Conservation (phyloP, 2,888 invertebrate species). For the Lasioglossum villosulum region DNA sequence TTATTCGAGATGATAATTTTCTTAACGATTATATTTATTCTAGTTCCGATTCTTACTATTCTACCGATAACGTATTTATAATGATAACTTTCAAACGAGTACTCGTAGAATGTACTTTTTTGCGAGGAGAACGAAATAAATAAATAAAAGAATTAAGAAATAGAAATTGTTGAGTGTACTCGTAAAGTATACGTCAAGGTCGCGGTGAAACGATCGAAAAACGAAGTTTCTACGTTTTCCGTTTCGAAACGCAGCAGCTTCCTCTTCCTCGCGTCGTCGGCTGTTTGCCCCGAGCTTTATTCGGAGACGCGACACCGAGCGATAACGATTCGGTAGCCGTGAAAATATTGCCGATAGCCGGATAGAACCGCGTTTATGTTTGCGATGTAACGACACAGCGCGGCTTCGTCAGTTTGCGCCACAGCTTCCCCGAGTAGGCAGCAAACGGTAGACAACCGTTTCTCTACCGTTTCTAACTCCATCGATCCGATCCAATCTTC, state of each 20-base stretch:
- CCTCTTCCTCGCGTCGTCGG: background rate
- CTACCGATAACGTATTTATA: background rate
- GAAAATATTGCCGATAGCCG: slow-evolving; percentile 31
- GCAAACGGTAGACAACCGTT: too few relatives aligned
- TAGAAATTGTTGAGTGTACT: too few relatives aligned
- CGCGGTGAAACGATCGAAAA: too few relatives aligned
- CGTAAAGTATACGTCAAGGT: too few relatives aligned
- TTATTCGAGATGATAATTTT: background rate
- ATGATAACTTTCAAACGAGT: background rate
- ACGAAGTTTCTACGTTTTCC: too few relatives aligned
- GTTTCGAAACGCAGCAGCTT: background rate
- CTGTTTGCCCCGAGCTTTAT: slow-evolving; percentile 61
- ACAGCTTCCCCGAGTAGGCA: background rate
- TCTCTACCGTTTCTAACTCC: background rate
- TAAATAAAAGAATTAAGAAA: background rate
- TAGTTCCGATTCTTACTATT: background rate
- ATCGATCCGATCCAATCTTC: background rate
- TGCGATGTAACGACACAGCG: slow-evolving; percentile 5
- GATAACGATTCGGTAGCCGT: slow-evolving; percentile 55
- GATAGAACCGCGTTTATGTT: slow-evolving; percentile 28
- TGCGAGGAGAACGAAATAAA: background rate
- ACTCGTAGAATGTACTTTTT: background rate
- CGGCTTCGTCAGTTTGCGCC: slow-evolving; percentile 1
- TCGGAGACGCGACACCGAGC: slow-evolving; percentile 6
- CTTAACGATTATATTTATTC: background rate